Evolutionary conservation across 1,140 invertebrate species (phyloP), one percentile per base, ranked within the genome.

Genomic region (Drosophila azteca): DNA sequence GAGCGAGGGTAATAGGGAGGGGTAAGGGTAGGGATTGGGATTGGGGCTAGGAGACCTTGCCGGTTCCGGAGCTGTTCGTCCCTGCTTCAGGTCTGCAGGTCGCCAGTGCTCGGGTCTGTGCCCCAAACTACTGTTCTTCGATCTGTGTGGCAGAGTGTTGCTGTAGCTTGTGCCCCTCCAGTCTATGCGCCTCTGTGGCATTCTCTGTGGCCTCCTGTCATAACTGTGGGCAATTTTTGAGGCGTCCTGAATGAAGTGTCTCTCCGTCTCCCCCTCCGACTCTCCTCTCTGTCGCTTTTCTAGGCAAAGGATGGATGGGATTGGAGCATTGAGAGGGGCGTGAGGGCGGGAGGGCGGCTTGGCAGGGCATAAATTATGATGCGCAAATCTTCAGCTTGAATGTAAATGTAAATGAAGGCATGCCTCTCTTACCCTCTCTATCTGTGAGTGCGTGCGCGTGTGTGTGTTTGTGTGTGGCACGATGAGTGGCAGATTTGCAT

Each of bases 361-460:
- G 7, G 29, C 29, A 29, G 60, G 83, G 77, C 83, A 87, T 87
- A 87, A 87, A 87, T 88, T 87, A 87, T 87, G 82, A 87, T 88
- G 82, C 83, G 83, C 82, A 87, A 87, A 87, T 87, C 82, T 87
- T 87, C 82, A 87, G 83, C 84, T 87, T 80, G 82, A 82, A 82
- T 85, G 82, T 87, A 85, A 85, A 85, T 85, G 81, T 87, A 85
- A 85, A 85, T 85, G 81, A 82, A 87, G 78, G 82, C 77, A 77
- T 65, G 72, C 51, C 63, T 74, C 63, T 45, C 71, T 58, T 60
- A 55, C 53, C 20, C 35, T 11, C n/a, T 43, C 17, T 35, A 54
- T 5, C 15, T 8, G 26, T 48, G 43, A 53, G 22, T 60, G 3
- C 5, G 24, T 26, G 24, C 5, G 45, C 57, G 59, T 59, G 39